Conservation (phyloP, 2,113 vertebrate genomes). For the Apaloderma vittatum region DNA sequence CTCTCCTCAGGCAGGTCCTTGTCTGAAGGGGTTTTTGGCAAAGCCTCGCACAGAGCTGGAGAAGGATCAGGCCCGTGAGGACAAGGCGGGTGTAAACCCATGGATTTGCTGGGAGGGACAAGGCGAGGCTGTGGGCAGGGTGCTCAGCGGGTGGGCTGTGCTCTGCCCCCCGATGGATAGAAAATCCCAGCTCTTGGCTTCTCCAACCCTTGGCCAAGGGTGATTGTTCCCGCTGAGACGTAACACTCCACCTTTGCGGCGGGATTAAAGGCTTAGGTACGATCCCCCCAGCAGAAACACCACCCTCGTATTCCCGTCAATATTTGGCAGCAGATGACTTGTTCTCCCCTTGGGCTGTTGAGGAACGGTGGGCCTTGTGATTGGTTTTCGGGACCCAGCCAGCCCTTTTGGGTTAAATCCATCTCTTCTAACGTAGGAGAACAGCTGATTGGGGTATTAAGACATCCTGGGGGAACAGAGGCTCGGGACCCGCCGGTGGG, state of each 20-base stretch:
- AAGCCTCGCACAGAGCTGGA: background rate
- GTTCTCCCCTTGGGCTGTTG: background rate
- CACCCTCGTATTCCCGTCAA: background rate
- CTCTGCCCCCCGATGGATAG: background rate
- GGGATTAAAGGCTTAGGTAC: background rate
- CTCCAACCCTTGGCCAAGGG: background rate
- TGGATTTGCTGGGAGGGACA: background rate
- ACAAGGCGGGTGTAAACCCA: background rate
- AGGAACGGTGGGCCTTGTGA: background rate
- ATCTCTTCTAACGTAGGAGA: background rate
- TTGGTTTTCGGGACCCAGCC: background rate
- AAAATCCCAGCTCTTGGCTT: background rate
- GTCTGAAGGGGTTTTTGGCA: background rate
- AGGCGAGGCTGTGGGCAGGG: fast-evolving
- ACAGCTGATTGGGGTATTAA: slow-evolving; percentile 17
- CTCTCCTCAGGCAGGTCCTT: background rate
- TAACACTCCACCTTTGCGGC: fast-evolving
- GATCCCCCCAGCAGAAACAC: background rate
- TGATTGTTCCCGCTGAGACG: background rate
- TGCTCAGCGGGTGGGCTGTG: background rate
- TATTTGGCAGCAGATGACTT: background rate
- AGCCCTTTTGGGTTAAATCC: slow-evolving; percentile 5
- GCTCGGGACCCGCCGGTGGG: background rate
- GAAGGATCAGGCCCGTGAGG: background rate
- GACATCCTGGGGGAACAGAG: background rate